Percentiles rank a stretch among this genome's conserved stretches.
Evolutionary conservation across 2,113 vertebrate species (phyloP).

Genomic region (Ceyx melanurus): DNA sequence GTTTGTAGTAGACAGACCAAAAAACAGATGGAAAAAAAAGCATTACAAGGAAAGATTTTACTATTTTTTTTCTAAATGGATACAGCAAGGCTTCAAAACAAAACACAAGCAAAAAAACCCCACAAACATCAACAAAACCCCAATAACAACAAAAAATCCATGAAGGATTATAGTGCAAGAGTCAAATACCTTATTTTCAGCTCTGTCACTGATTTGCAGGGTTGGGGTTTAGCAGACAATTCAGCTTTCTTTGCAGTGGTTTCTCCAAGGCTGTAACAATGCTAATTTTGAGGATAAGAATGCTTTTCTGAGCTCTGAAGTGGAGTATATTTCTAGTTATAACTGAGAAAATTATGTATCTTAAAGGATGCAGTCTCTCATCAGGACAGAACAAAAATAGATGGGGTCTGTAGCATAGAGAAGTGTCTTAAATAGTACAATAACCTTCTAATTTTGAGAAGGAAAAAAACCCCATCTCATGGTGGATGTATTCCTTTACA

Average conservation of each 20-base stretch:
- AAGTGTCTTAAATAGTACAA: conserved; percentile 41
- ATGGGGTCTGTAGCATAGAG: not conserved
- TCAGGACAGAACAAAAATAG: not conserved
- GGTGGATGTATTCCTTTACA: not conserved
- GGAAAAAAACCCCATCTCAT: not conserved
- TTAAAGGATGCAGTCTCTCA: not conserved
- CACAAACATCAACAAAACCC: too few relatives aligned
- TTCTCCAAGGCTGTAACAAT: not conserved
- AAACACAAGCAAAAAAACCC: not conserved
- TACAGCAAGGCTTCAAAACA: not conserved
- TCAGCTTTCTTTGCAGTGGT: not conserved
- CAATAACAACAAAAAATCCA: not conserved
- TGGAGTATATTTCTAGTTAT: not conserved
- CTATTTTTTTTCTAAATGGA: not conserved
- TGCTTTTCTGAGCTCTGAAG: not conserved
- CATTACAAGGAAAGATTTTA: not conserved
- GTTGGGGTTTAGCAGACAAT: not conserved
- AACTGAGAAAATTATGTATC: not conserved
- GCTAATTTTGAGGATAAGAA: not conserved
- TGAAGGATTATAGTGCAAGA: not conserved
- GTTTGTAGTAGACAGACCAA: conserved; percentile 4
- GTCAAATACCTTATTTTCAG: not conserved
- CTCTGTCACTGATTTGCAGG: not conserved
- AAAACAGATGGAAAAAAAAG: conserved; percentile 6
- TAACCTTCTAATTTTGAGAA: not conserved